These are phyloP conservation scores for Brachypterus glaber DNA, from an alignment of 2,888 invertebrate genomes.

Conservation along the genomic window DNA sequence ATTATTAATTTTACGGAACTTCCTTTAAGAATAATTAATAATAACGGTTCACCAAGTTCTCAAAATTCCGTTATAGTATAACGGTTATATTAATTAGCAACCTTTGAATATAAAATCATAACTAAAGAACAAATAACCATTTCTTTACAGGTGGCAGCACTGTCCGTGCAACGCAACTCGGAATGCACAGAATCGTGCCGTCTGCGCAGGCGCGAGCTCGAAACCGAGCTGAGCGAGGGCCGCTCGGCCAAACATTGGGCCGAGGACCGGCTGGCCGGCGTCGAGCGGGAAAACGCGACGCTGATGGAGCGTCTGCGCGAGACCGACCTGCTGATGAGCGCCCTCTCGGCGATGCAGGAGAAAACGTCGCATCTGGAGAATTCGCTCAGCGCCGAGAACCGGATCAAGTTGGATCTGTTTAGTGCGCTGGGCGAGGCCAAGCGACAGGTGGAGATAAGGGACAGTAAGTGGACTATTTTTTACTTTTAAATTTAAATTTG, in stretches of 20 bases:
- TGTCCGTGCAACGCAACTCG: constrained; percentile 13
- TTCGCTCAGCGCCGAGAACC: constrained; percentile 90
- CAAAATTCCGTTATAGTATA: too few relatives aligned
- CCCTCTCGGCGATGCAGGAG: constrained; percentile 76
- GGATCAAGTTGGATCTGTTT: constrained; percentile 95
- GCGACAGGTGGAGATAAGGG: constrained; percentile 76
- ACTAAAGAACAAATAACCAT: not conserved
- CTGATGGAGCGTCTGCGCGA: constrained; percentile 45
- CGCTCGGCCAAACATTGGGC: constrained; percentile 48
- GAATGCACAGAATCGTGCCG: constrained; percentile 40
- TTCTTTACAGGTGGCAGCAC: constrained; percentile 30
- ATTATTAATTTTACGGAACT: too few relatives aligned
- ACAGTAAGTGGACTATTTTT: constrained; percentile 51
- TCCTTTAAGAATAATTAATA: too few relatives aligned
- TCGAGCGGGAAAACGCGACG: constrained; percentile 47
- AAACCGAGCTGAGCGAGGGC: constrained; percentile 51
- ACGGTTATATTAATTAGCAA: not conserved
- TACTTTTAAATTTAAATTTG: too few relatives aligned
- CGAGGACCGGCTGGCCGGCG: constrained; percentile 49
- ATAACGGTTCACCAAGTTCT: too few relatives aligned
- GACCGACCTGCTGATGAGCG: constrained; percentile 69
- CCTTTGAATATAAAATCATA: not conserved
- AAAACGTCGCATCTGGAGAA: constrained; percentile 88
- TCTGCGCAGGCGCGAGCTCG: constrained; percentile 49
- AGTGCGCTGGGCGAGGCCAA: constrained; percentile 94